phyloP scores from a whole-genome alignment of 2,888 invertebrate genomes.

The Epistrophe eligans region DNA sequence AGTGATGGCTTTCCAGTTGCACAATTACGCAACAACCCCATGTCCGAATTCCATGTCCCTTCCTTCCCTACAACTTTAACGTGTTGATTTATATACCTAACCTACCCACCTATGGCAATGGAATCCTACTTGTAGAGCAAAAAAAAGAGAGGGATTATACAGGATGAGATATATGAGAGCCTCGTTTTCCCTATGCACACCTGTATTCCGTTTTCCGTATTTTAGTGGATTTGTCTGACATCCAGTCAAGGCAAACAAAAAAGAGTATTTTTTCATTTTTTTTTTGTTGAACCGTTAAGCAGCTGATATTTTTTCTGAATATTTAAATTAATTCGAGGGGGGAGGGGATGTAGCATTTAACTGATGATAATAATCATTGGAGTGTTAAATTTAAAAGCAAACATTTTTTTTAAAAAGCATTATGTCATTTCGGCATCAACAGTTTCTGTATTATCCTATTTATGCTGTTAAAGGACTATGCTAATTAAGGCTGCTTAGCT shows the following conservation, averaged over 20 bases:
- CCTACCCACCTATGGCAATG: not conserved
- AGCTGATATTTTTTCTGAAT: conserved; percentile 20
- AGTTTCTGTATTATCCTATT: conserved; percentile 6
- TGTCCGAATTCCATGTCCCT: not conserved
- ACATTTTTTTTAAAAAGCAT: not conserved
- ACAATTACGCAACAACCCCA: conserved; percentile 66
- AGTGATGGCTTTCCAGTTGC: conserved; percentile 47
- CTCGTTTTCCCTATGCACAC: conserved; percentile 18
- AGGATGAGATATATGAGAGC: not conserved
- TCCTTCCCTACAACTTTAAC: conserved; percentile 27
- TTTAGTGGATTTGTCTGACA: conserved; percentile 12
- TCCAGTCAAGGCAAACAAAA: not conserved
- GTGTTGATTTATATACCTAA: conserved; percentile 44
- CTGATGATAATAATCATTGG: conserved; percentile 7
- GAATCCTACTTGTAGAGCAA: conserved; percentile 30
- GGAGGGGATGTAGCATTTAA: not conserved
- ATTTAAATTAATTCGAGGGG: not conserved
- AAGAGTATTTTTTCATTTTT: not conserved
- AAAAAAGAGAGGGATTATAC: conserved; percentile 14
- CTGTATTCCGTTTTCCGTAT: conserved; percentile 24
- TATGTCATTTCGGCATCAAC: conserved; percentile 22
- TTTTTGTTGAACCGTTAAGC: not conserved
- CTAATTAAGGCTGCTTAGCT: conserved; percentile 23
- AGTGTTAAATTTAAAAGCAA: conserved; percentile 23
- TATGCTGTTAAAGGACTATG: conserved; percentile 22